Percentiles rank a stretch among this genome's conserved stretches.
phyloP scores from a whole-genome alignment of 1,140 invertebrate species.

The Hirudo medicinalis region DNA sequence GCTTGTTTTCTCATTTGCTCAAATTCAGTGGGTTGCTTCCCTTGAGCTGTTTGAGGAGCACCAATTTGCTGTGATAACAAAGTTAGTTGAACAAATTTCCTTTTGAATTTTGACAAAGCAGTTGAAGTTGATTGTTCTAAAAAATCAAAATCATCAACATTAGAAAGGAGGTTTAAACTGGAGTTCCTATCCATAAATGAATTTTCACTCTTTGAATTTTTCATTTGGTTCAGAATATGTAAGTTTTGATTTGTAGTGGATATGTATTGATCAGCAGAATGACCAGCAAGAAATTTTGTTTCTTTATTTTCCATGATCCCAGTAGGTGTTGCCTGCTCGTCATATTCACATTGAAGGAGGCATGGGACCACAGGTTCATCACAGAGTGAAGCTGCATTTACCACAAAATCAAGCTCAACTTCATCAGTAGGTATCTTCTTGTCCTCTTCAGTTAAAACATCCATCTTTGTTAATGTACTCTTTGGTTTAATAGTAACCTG shows the following conservation, averaged over 20 bases:
- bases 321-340: not conserved
- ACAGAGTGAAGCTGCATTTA: no score
- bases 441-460: no score
- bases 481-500: not conserved
- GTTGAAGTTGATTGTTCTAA: conserved; percentile 3
- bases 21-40: no score
- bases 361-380: no score
- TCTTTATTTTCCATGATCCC: not conserved
- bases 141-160: not conserved
- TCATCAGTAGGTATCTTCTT: no score
- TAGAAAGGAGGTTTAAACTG: not conserved
- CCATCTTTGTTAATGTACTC: no score
- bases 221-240: not conserved
- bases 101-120: conserved; percentile 6
- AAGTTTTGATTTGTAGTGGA: not conserved
- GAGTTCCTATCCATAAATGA: not conserved
- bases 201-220: conserved; percentile 6
- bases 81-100: not conserved
- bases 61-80: not conserved
- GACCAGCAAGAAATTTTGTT: not conserved
- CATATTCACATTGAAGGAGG: not conserved
- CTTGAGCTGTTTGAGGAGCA: not conserved
- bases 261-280: not conserved
- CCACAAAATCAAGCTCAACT: no score
- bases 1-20: no score